phyloP scores from a whole-genome alignment of 2,888 invertebrate genomes.

The Orthonychiurus folsomi region DNA sequence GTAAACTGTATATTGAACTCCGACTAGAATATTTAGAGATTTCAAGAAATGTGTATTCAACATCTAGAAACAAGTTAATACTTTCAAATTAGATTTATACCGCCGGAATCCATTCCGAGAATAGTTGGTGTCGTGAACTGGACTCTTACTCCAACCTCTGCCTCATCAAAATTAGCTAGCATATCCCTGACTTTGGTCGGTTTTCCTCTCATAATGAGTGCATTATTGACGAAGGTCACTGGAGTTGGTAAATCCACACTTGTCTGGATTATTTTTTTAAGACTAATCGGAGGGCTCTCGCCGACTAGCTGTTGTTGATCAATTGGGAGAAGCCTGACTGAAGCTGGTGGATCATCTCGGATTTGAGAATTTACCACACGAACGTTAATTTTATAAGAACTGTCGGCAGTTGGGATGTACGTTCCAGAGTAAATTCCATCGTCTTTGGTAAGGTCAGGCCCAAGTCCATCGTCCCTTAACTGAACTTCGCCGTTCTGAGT shows the following conservation, averaged over 20 bases:
- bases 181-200: background rate
- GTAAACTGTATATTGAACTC: background rate
- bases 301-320: background rate
- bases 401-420: slow-evolving; percentile 20
- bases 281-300: background rate
- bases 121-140: background rate
- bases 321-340: background rate
- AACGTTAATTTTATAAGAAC: slow-evolving; percentile 12
- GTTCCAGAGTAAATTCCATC: slow-evolving; percentile 28
- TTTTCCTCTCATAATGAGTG: background rate
- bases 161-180: background rate
- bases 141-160: background rate
- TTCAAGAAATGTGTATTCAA: too few relatives aligned
- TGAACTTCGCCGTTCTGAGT: background rate
- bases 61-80: too few relatives aligned
- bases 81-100: too few relatives aligned
- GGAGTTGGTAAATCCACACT: background rate
- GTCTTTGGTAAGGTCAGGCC: slow-evolving; percentile 19
- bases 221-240: background rate
- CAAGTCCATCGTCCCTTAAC: slow-evolving; percentile 19
- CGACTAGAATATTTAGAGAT: too few relatives aligned
- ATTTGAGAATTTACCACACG: background rate
- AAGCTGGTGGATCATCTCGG: background rate
- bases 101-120: background rate
- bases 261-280: background rate